Evolutionary conservation across 2,888 invertebrate genomes (phyloP).

Genomic region (Thelaira solivaga): DNA sequence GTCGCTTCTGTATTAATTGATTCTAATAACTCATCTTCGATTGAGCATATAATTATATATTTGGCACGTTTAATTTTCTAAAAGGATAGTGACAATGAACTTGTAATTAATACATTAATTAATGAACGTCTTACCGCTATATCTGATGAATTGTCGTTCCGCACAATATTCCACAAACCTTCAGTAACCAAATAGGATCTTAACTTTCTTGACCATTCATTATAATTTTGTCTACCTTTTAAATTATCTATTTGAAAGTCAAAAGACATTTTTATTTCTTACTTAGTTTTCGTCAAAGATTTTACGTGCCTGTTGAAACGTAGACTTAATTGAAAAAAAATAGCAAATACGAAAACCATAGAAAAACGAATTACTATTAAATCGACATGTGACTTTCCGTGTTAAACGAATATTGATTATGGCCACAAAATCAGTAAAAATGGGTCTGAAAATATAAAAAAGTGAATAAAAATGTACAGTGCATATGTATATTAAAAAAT

Average conservation of each 20-base stretch:
- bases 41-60: slow-evolving; percentile 42
- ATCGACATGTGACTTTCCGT: too few relatives aligned
- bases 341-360: background rate
- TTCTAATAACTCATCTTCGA: slow-evolving; percentile 44
- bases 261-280: slow-evolving; percentile 66
- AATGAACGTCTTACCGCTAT: slow-evolving; percentile 1
- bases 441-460: too few relatives aligned
- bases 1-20: slow-evolving; percentile 30
- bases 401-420: too few relatives aligned
- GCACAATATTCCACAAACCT: slow-evolving; percentile 71
- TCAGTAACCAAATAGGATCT: slow-evolving; percentile 73
- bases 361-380: too few relatives aligned
- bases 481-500: too few relatives aligned
- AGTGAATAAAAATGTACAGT: too few relatives aligned
- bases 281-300: background rate
- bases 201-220: slow-evolving; percentile 73
- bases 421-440: too few relatives aligned
- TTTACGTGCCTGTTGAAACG: background rate
- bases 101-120: background rate
- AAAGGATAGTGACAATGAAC: background rate
- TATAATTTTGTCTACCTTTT: slow-evolving; percentile 71
- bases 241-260: slow-evolving; percentile 72
- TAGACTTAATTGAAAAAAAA: slow-evolving; percentile 13
- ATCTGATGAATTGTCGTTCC: slow-evolving; percentile 53
- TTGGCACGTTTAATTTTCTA: slow-evolving; percentile 44